Evolutionary conservation across 2,797 vertebrate species (phyloP).

Genomic region (Synaphobranchus kaupii): DNA sequence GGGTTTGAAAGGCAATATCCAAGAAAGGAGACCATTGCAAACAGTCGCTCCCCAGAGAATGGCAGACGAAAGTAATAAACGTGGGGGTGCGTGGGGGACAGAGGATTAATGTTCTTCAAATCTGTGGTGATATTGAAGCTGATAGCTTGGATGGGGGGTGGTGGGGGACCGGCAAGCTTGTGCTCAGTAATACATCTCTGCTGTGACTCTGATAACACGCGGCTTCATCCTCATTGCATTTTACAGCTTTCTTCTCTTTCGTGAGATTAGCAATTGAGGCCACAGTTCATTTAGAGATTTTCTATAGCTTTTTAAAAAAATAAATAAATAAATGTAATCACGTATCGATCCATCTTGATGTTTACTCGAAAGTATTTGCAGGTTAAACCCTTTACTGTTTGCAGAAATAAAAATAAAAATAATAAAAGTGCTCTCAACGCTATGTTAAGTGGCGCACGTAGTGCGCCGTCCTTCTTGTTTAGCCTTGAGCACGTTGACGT

Average conservation of each 20-base stretch:
- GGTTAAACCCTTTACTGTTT: background rate
- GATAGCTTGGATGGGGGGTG: background rate
- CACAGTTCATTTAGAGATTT: constrained; percentile 5
- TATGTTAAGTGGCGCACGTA: background rate
- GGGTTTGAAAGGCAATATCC: constrained; percentile 11
- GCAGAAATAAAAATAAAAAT: background rate
- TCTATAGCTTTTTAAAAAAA: background rate
- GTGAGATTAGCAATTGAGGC: constrained; percentile 14
- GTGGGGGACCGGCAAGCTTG: background rate
- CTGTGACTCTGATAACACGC: background rate
- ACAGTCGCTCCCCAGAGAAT: constrained; percentile 12
- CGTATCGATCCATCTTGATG: constrained; percentile 9
- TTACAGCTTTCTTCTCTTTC: background rate
- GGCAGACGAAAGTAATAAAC: constrained; percentile 19
- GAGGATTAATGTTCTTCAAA: constrained; percentile 33
- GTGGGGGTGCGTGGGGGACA: background rate
- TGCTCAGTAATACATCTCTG: constrained; percentile 12
- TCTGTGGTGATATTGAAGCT: constrained; percentile 2
- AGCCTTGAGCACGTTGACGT: background rate
- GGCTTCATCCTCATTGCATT: background rate
- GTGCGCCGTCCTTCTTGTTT: background rate
- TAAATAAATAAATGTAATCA: background rate
- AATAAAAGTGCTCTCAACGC: background rate
- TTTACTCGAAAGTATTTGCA: background rate
- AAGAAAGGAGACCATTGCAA: background rate